Conservation (phyloP, 2,888 invertebrate genomes). For the Dicycla oo region DNA sequence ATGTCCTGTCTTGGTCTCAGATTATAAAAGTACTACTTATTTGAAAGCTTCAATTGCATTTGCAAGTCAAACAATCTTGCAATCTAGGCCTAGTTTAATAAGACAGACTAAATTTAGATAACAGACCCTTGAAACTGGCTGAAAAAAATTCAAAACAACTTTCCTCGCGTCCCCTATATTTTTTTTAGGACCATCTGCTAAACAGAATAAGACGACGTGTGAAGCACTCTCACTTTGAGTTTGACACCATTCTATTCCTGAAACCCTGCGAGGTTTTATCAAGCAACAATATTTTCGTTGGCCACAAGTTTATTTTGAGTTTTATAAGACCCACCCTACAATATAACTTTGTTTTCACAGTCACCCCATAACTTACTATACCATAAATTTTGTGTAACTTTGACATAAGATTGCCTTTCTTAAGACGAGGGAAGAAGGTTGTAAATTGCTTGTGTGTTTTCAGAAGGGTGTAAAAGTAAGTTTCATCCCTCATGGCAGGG, state of each 20-base stretch:
- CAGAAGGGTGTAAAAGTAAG: constrained; percentile 31
- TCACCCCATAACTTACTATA: constrained; percentile 67
- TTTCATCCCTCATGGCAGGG: constrained; percentile 67
- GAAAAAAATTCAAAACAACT: neutral
- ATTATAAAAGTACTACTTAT: neutral
- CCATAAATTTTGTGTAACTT: constrained; percentile 10
- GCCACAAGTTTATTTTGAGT: constrained; percentile 59
- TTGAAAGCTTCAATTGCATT: neutral
- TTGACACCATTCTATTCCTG: constrained; percentile 33
- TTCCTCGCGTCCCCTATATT: neutral
- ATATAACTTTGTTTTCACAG: constrained; percentile 74
- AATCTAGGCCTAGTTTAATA: neutral
- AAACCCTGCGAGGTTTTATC: constrained; percentile 53
- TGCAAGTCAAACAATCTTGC: neutral
- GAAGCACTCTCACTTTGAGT: constrained; percentile 25
- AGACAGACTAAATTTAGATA: neutral
- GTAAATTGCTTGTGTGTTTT: constrained; percentile 34
- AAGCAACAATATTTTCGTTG: constrained; percentile 63
- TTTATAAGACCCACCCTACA: constrained; percentile 52
- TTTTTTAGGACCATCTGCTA: neutral
- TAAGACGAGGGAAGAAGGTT: constrained; percentile 37
- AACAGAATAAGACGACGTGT: constrained; percentile 17
- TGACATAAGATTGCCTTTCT: constrained; percentile 28
- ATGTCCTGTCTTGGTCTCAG: no score
- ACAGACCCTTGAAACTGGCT: neutral